phyloP scores from a whole-genome alignment of 2,113 vertebrate species.

The Rafetus swinhoei region DNA sequence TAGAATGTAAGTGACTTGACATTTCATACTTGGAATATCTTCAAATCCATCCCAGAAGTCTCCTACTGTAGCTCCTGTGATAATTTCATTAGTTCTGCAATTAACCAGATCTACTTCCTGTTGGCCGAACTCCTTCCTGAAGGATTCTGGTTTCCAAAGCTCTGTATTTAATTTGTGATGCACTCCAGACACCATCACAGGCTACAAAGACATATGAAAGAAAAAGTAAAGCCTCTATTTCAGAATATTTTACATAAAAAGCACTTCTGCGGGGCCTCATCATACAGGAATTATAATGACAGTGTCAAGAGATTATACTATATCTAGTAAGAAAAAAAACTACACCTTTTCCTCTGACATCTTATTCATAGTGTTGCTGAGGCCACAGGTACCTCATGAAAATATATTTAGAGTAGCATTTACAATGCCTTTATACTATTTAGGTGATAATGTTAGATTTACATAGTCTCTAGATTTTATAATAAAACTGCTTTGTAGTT shows the following conservation, averaged over 20 bases:
- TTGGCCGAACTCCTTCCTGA: conserved; percentile 83
- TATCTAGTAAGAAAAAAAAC: neutral
- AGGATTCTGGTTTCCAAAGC: conserved; percentile 84
- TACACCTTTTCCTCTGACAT: no score
- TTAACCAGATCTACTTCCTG: conserved; percentile 85
- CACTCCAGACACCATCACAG: conserved; percentile 86
- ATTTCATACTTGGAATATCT: conserved; percentile 80
- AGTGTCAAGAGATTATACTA: neutral
- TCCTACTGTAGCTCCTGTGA: conserved; percentile 84
- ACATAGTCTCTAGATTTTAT: neutral
- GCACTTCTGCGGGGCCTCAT: neutral
- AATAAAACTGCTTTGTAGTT: neutral
- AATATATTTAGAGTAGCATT: no score
- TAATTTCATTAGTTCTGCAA: conserved; percentile 84
- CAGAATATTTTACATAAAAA: neutral
- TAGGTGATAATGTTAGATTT: neutral
- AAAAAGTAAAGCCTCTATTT: neutral
- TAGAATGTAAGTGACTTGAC: neutral
- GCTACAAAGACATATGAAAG: conserved; percentile 53
- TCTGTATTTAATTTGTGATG: conserved; percentile 82
- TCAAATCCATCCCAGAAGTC: conserved; percentile 89
- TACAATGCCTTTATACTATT: neutral
- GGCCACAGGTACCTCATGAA: no score
- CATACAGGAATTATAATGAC: neutral
- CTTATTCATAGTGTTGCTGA: no score